A percentile compares a stretch with the other conserved stretches of the same genome.
phyloP scores from a whole-genome alignment of 2,797 vertebrate species.

The Acanthiza pusilla region DNA sequence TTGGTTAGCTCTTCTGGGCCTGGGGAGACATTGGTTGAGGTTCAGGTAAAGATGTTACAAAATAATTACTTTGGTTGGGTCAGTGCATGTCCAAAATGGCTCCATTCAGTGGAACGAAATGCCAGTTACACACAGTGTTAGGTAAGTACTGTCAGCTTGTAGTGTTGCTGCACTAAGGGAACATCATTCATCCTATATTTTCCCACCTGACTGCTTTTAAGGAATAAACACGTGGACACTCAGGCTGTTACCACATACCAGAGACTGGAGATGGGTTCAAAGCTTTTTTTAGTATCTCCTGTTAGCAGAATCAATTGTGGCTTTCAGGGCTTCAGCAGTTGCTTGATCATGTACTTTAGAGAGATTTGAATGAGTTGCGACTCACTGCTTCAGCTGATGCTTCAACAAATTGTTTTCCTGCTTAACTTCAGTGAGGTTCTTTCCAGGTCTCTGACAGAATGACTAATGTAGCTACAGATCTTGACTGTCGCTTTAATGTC shows the following conservation, averaged over 20 bases:
- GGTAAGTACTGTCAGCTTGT: neutral
- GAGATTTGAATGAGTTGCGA: neutral
- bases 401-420: slow-evolving; percentile 38
- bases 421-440: neutral
- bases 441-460: slow-evolving; percentile 19
- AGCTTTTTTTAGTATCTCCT: neutral
- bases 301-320: neutral
- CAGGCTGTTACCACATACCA: neutral
- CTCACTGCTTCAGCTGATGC: slow-evolving; percentile 1
- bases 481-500: neutral
- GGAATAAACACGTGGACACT: neutral
- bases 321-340: neutral
- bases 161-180: neutral
- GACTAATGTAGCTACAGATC: slow-evolving; percentile 20
- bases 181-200: neutral
- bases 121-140: neutral
- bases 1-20: neutral
- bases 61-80: neutral
- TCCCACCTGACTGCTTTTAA: neutral
- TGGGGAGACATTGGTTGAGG: neutral
- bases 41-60: neutral
- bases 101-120: neutral
- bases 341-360: neutral
- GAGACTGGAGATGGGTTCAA: neutral
- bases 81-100: neutral